These are phyloP conservation scores for Ormyrus thymus DNA, from an alignment of 2,888 invertebrate genomes.

Conservation along the genomic window DNA sequence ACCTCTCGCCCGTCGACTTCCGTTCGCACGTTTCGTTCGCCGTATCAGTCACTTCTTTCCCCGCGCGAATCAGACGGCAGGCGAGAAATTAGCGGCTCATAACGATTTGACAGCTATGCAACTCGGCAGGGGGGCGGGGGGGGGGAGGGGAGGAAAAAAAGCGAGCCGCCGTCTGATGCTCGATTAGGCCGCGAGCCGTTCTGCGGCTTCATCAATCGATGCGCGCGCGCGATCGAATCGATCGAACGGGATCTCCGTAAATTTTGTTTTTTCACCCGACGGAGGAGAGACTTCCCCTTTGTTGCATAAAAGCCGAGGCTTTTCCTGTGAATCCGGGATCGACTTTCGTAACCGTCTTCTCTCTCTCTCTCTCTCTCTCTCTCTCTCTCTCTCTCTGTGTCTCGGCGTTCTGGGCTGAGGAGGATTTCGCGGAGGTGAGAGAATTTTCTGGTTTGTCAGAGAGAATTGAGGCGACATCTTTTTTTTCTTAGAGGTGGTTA, in stretches of 20 bases:
- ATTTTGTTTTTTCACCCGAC: conserved; percentile 4
- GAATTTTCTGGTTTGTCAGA: no score
- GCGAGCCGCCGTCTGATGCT: neutral
- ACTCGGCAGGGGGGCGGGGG: no score
- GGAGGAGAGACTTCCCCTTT: conserved; percentile 38
- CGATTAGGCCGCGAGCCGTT: conserved; percentile 25
- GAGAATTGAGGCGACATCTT: no score
- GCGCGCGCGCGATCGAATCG: conserved; percentile 3
- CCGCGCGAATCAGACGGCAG: neutral
- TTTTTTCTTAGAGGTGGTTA: no score
- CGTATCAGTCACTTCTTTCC: neutral
- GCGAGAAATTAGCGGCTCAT: conserved; percentile 29
- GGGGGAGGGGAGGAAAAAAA: neutral
- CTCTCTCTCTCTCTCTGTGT: neutral
- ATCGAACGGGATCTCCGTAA: conserved; percentile 20
- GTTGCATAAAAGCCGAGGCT: conserved; percentile 41
- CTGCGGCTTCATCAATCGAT: conserved; percentile 16
- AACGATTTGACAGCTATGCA: conserved; percentile 33
- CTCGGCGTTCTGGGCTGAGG: no score
- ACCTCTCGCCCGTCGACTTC: conserved; percentile 1
- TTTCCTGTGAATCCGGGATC: conserved; percentile 45
- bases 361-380: conserved; percentile 16
- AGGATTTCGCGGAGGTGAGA: no score
- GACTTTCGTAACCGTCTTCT: conserved; percentile 35
- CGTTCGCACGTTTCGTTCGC: conserved; percentile 19